Evolutionary conservation across 2,113 vertebrate genomes (phyloP), one percentile per base, ranked within the genome.

Genomic region (Copsychus sechellarum): DNA sequence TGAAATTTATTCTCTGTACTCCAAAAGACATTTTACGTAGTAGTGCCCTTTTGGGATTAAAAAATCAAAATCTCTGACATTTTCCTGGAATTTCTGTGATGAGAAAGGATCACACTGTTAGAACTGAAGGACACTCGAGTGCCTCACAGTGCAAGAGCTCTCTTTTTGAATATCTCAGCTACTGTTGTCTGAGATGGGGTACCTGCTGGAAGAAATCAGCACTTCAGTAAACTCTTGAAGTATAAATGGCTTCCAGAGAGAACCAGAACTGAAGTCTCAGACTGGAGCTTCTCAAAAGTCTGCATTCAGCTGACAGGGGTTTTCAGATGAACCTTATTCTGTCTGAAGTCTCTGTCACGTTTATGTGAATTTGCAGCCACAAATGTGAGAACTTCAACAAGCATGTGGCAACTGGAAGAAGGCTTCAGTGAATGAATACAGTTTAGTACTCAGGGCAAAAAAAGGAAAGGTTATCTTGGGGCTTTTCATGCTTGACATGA

Each of bases 41-140:
- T 31, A 67, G 21, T 51, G 60, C 11, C 56, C 56, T 90, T 90
- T 78, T 14, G 53, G 79, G 80, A 94, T 78, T 84, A 88, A 12
- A 86, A 69, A 93, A 74, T 73, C 79, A 71, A 78, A 94, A 83
- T 81, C 24, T 73, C 88, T 92, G 90, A 53, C 40, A 83, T 94
- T 96, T 92, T 81, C 80, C 51, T 88, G 76, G 78, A 88, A 90
- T 67, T 77, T 88, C 64, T 64, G 8, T 48, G 36, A 42, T 42
- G 21, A 86, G 70, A 42, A 73, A 38, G 21, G 36, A 62, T 70
- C 50, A 62, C 0, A 0, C 7, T 57, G 48, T 61, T 36, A 47
- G 38, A 83, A 47, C 38, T 60, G 79, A 88, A 73, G 88, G 76
- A 78, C 18, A 34, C 26, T 3, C 9, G 23, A 62, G 40, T 31